phyloP scores from a whole-genome alignment of 1,140 invertebrate species.

The Zaprionus gabonicus region DNA sequence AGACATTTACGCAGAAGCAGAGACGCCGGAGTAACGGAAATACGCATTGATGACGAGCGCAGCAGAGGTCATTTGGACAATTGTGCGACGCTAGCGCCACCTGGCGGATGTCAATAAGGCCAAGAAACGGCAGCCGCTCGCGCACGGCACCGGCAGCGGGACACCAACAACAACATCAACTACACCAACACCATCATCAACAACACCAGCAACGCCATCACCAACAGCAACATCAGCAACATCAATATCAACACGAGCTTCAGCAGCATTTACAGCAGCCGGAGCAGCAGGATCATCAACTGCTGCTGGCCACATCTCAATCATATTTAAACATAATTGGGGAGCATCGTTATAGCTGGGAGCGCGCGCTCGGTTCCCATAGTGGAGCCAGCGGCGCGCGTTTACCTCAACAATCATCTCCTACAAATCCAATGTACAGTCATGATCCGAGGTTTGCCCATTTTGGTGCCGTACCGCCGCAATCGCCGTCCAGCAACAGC shows the following conservation, averaged over 20 bases:
- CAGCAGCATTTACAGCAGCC: conserved; percentile 28
- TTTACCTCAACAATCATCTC: conserved; percentile 13
- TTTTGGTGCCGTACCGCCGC: conserved; percentile 32
- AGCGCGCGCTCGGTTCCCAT: conserved; percentile 42
- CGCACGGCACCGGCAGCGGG: conserved; percentile 54
- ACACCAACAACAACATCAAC: conserved; percentile 33
- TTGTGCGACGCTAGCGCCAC: conserved; percentile 42
- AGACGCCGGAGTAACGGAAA: conserved; percentile 33
- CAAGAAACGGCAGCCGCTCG: conserved; percentile 54
- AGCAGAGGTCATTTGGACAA: conserved; percentile 31
- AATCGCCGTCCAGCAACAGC: conserved; percentile 26
- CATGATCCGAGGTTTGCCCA: conserved; percentile 31
- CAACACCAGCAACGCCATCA: conserved; percentile 41
- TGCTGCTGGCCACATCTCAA: conserved; percentile 29
- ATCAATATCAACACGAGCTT: conserved; percentile 29
- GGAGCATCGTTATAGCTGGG: conserved; percentile 44
- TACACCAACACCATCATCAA: conserved; percentile 18
- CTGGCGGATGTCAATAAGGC: conserved; percentile 61
- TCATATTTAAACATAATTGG: conserved; percentile 38
- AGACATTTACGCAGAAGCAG: conserved; percentile 54
- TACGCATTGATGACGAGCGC: conserved; percentile 30
- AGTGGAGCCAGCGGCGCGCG: conserved; percentile 42
- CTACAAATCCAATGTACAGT: conserved; percentile 38
- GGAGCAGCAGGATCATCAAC: conserved; percentile 18
- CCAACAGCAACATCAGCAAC: conserved; percentile 2